phyloP scores from a whole-genome alignment of 1,140 invertebrate genomes.

The Bemisia tabaci region DNA sequence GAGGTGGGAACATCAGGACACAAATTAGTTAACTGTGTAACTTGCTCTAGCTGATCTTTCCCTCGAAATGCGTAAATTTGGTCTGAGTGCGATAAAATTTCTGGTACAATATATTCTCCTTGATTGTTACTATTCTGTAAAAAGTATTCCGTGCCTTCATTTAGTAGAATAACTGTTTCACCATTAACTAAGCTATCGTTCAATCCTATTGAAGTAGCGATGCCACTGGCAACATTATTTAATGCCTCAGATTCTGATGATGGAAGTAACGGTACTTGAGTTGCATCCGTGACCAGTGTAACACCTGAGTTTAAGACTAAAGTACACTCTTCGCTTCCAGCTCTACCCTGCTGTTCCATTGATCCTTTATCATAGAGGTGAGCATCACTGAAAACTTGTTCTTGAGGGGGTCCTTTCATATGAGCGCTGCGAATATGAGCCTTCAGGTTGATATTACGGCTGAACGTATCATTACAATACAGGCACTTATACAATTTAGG shows the following conservation, averaged over 20 bases:
- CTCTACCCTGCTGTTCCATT: background rate
- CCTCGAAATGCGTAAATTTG: background rate
- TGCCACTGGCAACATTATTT: constrained; percentile 17
- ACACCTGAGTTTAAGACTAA: constrained; percentile 16
- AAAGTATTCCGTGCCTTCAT: constrained; percentile 18
- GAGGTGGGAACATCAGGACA: background rate
- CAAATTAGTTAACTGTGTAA: background rate
- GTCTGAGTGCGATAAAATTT: constrained; percentile 15
- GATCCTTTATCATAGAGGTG: background rate
- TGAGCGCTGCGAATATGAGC: constrained; percentile 48
- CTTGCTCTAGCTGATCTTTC: background rate
- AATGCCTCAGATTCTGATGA: constrained; percentile 19
- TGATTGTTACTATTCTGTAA: constrained; percentile 17
- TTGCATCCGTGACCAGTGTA: constrained; percentile 15
- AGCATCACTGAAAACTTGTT: background rate
- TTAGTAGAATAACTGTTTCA: constrained; percentile 21
- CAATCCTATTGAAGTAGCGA: constrained; percentile 17
- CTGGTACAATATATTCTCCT: constrained; percentile 23
- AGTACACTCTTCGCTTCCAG: constrained; percentile 1
- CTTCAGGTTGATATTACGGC: constrained; percentile 46
- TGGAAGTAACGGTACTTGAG: constrained; percentile 14
- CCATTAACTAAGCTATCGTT: constrained; percentile 13
- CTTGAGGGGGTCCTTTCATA: constrained; percentile 32
- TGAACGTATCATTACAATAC: constrained; percentile 49
- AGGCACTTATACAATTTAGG: constrained; percentile 43